Percentiles rank a stretch among this genome's conserved stretches.
These are phyloP conservation scores for Leptopilina clavipes DNA, from an alignment of 1,140 invertebrate species.

Conservation along the genomic window DNA sequence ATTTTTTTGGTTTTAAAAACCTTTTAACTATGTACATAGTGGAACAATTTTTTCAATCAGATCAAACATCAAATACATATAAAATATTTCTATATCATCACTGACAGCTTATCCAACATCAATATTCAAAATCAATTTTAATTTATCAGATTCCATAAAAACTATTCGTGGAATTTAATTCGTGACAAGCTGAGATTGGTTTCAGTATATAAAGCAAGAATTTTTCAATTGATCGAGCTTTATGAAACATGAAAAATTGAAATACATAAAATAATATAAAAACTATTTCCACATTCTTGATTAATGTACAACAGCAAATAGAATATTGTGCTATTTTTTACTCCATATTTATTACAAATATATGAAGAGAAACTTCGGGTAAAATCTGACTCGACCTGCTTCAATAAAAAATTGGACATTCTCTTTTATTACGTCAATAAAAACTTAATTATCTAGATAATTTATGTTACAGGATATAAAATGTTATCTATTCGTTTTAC, in stretches of 20 bases:
- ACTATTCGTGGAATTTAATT: conserved; percentile 12
- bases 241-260: neutral
- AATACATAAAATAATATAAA: too few relatives aligned
- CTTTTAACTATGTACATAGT: too few relatives aligned
- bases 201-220: neutral
- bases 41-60: too few relatives aligned
- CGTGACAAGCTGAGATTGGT: neutral
- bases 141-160: conserved; percentile 6
- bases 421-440: neutral
- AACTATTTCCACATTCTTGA: too few relatives aligned
- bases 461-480: conserved; percentile 4
- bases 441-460: conserved; percentile 8
- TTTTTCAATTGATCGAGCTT: neutral
- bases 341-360: neutral
- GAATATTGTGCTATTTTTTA: too few relatives aligned
- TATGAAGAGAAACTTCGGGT: too few relatives aligned
- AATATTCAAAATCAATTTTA: conserved; percentile 8
- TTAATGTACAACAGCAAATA: too few relatives aligned
- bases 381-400: too few relatives aligned
- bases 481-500: neutral
- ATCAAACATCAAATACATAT: too few relatives aligned
- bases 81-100: neutral
- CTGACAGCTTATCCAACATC: neutral
- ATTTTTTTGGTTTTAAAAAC: too few relatives aligned
- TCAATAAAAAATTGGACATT: neutral